Percentiles rank a stretch among this genome's conserved stretches.
Evolutionary conservation across 2,113 vertebrate genomes (phyloP).

Genomic region (Collichthys lucidus): DNA sequence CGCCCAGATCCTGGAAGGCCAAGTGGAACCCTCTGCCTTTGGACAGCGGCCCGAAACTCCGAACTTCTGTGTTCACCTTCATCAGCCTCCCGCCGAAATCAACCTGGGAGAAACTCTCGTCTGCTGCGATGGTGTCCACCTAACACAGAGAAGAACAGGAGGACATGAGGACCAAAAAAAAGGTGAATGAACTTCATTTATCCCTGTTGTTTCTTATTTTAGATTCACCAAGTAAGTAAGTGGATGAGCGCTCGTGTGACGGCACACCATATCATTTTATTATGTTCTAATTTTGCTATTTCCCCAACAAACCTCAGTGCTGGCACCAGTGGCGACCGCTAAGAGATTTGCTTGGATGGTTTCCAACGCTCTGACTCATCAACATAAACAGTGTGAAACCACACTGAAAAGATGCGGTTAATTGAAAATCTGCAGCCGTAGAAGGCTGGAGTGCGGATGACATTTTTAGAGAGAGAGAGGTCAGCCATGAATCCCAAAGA

Average conservation of each 20-base stretch:
- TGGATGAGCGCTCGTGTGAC: neutral
- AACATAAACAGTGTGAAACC: constrained; percentile 10
- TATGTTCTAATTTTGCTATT: neutral
- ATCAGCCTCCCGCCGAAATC: constrained; percentile 97
- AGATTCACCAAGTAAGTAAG: neutral
- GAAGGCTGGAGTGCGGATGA: neutral
- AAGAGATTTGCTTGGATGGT: neutral
- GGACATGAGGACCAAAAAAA: neutral
- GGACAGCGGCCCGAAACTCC: constrained; percentile 94
- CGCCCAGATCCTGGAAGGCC: constrained; percentile 97
- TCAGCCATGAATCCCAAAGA: constrained; percentile 20
- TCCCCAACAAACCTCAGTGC: neutral
- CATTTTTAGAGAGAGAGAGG: constrained; percentile 4
- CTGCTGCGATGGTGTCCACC: constrained; percentile 88
- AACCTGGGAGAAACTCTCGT: constrained; percentile 90
- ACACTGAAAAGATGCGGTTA: neutral
- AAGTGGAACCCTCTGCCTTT: constrained; percentile 94
- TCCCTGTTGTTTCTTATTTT: neutral
- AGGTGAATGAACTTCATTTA: neutral
- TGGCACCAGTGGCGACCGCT: neutral
- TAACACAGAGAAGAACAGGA: constrained; percentile 77
- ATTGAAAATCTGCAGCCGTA: constrained; percentile 19
- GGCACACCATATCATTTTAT: neutral
- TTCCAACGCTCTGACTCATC: constrained; percentile 3
- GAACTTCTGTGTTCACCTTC: constrained; percentile 99